phyloP scores from a whole-genome alignment of 1,140 invertebrate species.

The Drosophila mauritiana region DNA sequence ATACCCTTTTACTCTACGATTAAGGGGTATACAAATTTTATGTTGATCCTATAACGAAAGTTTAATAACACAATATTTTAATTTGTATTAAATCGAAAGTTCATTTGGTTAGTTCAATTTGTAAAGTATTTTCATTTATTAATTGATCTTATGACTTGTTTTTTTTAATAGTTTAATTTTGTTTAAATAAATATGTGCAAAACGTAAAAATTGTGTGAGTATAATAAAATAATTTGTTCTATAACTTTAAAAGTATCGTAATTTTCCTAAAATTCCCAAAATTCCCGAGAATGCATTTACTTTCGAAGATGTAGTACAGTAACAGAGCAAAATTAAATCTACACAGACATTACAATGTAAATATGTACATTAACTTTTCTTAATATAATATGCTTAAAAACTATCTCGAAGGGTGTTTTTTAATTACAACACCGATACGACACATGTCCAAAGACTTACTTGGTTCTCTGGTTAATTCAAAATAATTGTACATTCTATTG shows the following conservation, averaged over 20 bases:
- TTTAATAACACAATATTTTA: neutral
- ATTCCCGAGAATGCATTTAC: conserved; percentile 14
- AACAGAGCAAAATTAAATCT: conserved; percentile 7
- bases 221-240: conserved; percentile 14
- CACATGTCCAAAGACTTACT: neutral
- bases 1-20: too few relatives aligned
- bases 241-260: conserved; percentile 16
- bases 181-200: conserved; percentile 14
- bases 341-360: neutral
- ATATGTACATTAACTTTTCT: neutral
- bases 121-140: conserved; percentile 33
- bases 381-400: neutral
- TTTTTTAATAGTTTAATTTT: conserved; percentile 1
- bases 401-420: neutral
- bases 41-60: neutral
- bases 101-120: neutral
- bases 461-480: neutral
- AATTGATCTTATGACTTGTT: conserved; percentile 28
- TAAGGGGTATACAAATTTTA: too few relatives aligned
- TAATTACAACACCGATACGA: neutral
- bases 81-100: neutral
- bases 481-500: neutral
- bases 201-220: conserved; percentile 7
- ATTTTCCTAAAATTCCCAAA: conserved; percentile 17
- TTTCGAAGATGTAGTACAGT: conserved; percentile 16